phyloP scores from a whole-genome alignment of 2,113 vertebrate genomes.

The Paraplagusia blochii region DNA sequence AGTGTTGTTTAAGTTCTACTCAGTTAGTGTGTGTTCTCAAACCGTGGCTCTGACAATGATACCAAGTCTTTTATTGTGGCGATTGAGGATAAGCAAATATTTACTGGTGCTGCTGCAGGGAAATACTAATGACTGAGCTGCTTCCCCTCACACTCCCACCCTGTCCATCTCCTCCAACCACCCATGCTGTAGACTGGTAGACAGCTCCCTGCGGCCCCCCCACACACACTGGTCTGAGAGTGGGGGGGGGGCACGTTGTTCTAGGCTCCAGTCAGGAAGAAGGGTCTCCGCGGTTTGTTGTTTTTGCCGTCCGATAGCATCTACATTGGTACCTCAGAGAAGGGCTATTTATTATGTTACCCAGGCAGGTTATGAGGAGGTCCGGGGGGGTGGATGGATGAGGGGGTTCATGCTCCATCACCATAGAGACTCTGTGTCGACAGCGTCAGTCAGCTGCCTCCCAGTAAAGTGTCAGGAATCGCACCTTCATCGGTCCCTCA shows the following conservation, averaged over 20 bases:
- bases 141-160: slow-evolving; percentile 16
- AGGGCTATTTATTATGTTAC: slow-evolving; percentile 73
- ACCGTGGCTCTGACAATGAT: background rate
- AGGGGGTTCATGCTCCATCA: slow-evolving; percentile 40
- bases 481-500: slow-evolving; percentile 71
- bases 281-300: slow-evolving; percentile 83
- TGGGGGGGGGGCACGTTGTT: slow-evolving; percentile 82
- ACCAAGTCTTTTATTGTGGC: slow-evolving; percentile 18
- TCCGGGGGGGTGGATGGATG: slow-evolving; percentile 40
- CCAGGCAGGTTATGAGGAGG: slow-evolving; percentile 57
- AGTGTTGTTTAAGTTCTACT: too few species aligned
- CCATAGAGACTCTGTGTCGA: slow-evolving; percentile 70
- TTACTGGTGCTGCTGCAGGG: slow-evolving; percentile 30
- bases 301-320: slow-evolving; percentile 84
- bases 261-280: slow-evolving; percentile 87
- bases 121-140: slow-evolving; percentile 19
- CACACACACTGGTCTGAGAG: slow-evolving; percentile 21
- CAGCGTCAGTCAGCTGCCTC: slow-evolving; percentile 79
- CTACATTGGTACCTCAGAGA: slow-evolving; percentile 74
- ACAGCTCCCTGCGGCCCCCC: slow-evolving; percentile 46
- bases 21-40: too few species aligned
- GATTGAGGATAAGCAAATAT: slow-evolving; percentile 41
- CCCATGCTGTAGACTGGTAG: slow-evolving; percentile 51
- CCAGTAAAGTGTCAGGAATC: slow-evolving; percentile 83
- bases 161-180: slow-evolving; percentile 38